A percentile compares a stretch with the other conserved stretches of the same genome.
Evolutionary conservation across 2,113 vertebrate species (phyloP).

Genomic region (Lampris incognitus): DNA sequence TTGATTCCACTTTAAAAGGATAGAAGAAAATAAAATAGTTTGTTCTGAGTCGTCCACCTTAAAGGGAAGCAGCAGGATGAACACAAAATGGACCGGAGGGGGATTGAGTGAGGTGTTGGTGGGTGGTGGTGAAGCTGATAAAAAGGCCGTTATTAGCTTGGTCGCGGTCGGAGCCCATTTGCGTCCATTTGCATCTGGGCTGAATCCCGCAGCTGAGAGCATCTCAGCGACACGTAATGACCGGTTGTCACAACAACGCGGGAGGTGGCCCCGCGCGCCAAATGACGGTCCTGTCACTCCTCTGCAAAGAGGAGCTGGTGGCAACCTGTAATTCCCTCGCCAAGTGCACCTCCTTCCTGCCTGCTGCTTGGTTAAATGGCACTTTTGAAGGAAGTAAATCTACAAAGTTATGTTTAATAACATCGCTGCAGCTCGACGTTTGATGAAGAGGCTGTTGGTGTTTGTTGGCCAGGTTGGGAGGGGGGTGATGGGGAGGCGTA

Average conservation of each 20-base stretch:
- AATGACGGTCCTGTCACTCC: slow-evolving; percentile 99
- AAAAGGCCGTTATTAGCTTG: slow-evolving; percentile 89
- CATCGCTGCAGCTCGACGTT: slow-evolving; percentile 87
- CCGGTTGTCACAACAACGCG: slow-evolving; percentile 99
- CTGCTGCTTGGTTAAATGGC: slow-evolving; percentile 97
- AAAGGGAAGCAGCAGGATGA: too few species aligned
- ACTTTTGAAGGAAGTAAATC: slow-evolving; percentile 98
- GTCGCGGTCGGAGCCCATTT: slow-evolving; percentile 98
- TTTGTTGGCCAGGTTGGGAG: slow-evolving; percentile 35
- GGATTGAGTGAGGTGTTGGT: slow-evolving; percentile 3
- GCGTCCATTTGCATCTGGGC: slow-evolving; percentile 96
- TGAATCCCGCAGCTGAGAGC: slow-evolving; percentile 97
- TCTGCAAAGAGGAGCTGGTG: slow-evolving; percentile 88
- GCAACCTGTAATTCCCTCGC: slow-evolving; percentile 97
- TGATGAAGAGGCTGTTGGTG: slow-evolving; percentile 73
- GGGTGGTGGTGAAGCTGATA: slow-evolving; percentile 52
- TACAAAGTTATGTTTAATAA: slow-evolving; percentile 98
- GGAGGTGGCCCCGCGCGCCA: slow-evolving; percentile 95
- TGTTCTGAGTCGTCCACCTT: too few species aligned
- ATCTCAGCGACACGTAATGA: slow-evolving; percentile 96
- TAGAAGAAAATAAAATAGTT: too few species aligned
- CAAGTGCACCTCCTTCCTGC: slow-evolving; percentile 89
- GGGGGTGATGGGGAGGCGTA: slow-evolving; percentile 72
- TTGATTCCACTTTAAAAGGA: too few species aligned
- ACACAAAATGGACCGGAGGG: slow-evolving; percentile 69